Evolutionary conservation across 2,113 vertebrate species (phyloP).

Genomic region (Cnemophilus loriae): DNA sequence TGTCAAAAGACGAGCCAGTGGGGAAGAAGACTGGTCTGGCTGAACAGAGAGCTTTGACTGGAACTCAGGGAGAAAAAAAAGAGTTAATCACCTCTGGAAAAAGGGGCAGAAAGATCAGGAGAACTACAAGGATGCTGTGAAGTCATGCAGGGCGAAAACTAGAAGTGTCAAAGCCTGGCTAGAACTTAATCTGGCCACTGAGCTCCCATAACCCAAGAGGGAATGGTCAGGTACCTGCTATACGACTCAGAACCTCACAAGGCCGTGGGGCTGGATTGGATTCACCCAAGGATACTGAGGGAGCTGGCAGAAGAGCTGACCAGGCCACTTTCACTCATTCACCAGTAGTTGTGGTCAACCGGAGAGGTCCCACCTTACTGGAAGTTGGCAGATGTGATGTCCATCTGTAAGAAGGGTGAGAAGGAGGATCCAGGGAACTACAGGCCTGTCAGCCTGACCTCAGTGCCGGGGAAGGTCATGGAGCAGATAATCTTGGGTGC

Average conservation of each 20-base stretch:
- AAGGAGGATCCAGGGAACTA: neutral
- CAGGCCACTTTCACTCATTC: neutral
- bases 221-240: neutral
- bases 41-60: neutral
- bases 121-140: neutral
- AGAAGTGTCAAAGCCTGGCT: neutral
- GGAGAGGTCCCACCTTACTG: rapidly evolving
- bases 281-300: neutral
- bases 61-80: neutral
- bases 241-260: neutral
- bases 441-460: neutral
- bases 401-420: neutral
- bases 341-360: neutral
- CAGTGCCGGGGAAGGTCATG: neutral
- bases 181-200: neutral
- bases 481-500: neutral
- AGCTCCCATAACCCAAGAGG: neutral
- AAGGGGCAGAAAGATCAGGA: neutral
- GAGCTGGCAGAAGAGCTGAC: neutral
- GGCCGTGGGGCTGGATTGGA: neutral
- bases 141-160: neutral
- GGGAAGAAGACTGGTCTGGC: neutral
- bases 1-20: neutral
- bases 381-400: neutral
- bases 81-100: neutral